Evolutionary conservation across 2,797 vertebrate species (phyloP).

Genomic region (Macroramphosus scolopax): DNA sequence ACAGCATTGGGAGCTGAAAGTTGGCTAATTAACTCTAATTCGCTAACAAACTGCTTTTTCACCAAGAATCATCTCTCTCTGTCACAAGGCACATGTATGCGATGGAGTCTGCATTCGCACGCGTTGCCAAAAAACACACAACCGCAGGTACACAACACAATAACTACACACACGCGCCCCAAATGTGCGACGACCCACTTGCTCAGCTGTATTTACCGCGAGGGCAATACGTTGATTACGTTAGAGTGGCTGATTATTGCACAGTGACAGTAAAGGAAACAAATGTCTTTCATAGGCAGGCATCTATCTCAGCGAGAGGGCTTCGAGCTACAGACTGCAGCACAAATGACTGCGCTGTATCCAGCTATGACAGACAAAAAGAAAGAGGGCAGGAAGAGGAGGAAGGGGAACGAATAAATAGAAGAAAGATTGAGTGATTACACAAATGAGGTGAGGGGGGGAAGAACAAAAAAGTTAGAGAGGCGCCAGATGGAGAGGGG

Average conservation of each 20-base stretch:
- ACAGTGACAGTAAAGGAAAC: constrained; percentile 78
- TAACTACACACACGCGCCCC: too few relatives aligned
- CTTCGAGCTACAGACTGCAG: constrained; percentile 67
- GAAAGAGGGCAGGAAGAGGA: constrained; percentile 57
- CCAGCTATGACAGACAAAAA: constrained; percentile 62
- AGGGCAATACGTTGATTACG: constrained; percentile 80
- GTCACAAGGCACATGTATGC: constrained; percentile 63
- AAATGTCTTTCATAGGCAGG: constrained; percentile 77
- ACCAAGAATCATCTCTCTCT: constrained; percentile 75
- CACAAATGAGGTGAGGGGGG: constrained; percentile 49
- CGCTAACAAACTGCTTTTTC: constrained; percentile 82
- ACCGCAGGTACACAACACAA: too few relatives aligned
- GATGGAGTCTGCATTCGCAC: constrained; percentile 31
- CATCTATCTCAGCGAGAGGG: constrained; percentile 71
- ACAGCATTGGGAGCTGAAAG: constrained; percentile 80
- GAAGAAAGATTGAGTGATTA: constrained; percentile 41
- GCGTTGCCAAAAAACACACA: too few relatives aligned
- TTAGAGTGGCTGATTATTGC: constrained; percentile 81
- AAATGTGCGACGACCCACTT: constrained; percentile 57
- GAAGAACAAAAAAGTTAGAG: constrained; percentile 56
- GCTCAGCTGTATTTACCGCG: constrained; percentile 81
- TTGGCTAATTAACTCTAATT: constrained; percentile 85
- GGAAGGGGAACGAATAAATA: constrained; percentile 25
- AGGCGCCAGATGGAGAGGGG: constrained; percentile 60
- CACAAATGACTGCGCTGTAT: constrained; percentile 61